Base-by-base conservation (phyloP, 2,797 vertebrate species). In the Sebastes flavidus region DNA sequence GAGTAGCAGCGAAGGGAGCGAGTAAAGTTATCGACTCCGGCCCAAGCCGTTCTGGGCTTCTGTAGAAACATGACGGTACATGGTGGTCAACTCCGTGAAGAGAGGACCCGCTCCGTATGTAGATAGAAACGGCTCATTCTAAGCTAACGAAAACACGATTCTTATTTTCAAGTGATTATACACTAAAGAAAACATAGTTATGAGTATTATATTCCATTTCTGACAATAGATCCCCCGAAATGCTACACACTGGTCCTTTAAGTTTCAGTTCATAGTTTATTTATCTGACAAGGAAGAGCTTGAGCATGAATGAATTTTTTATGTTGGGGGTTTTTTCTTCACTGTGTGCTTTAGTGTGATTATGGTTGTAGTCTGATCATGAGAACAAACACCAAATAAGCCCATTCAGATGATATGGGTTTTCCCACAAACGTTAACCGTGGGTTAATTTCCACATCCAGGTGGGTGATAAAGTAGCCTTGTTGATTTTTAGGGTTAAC, bases 361-460 rank as follows among this genome's bases (percentile, higher is more conserved):
- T 79, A 77, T 54, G 18, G 16, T 65, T 42, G 62, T 46, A 11
- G 61, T 82, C 20, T 78, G 88, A 80, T 90, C 83, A 83, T 78
- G 68, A 70, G 69, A 90, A 77, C 88, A 88, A 88, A 90, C 85
- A 86, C 70, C 60, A 85, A 84, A 87, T 88, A 78, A 72, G 67
- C 29, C n/a, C 65, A 36, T 81, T 90, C 69, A 71, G 75, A 69
- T 82, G 68, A 76, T 29, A 22, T 30, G 80, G 68, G 70, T 59
- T 89, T 89, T 81, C 79, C 82, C 79, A 80, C 87, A 83, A 87
- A 77, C 65, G 72, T 91, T 82, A 74, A 58, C 86, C 18, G 2
- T 34, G 62, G 71, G 70, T 93, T 87, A 61, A 92, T 94, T 90
- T 92, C 89, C 90, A 83, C 3, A 65, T 92, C 81, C 89, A 91